A percentile compares a stretch with the other conserved stretches of the same genome.
Evolutionary conservation across 2,888 invertebrate genomes (phyloP).

Genomic region (Drosophila borealis): DNA sequence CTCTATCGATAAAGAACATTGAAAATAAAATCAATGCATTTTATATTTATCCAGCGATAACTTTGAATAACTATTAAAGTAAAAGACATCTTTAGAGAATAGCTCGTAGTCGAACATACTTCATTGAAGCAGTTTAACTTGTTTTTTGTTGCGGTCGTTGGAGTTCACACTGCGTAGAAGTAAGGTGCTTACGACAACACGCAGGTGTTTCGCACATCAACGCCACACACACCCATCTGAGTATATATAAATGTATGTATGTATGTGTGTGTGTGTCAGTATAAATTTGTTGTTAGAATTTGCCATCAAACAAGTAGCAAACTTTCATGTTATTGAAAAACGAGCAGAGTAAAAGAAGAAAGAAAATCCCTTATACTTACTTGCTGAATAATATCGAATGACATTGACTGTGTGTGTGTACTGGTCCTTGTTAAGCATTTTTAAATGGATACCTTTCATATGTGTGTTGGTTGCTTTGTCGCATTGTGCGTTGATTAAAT

Average conservation of each 20-base stretch:
- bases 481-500: conserved; percentile 76
- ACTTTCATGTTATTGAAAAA: conserved; percentile 77
- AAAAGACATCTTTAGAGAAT: neutral
- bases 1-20: neutral
- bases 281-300: conserved; percentile 66
- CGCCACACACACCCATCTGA: conserved; percentile 18
- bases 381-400: conserved; percentile 70
- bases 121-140: neutral
- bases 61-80: too few species aligned
- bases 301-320: conserved; percentile 64
- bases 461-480: conserved; percentile 37
- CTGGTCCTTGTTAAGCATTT: conserved; percentile 69
- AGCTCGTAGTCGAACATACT: neutral
- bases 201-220: conserved; percentile 70
- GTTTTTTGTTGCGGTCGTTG: conserved; percentile 53
- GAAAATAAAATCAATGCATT: too few species aligned
- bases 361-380: conserved; percentile 67
- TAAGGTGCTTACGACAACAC: conserved; percentile 51
- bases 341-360: conserved; percentile 47
- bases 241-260: neutral
- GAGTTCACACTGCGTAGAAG: conserved; percentile 51
- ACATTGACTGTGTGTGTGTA: conserved; percentile 46
- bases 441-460: conserved; percentile 69
- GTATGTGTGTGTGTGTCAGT: conserved; percentile 14
- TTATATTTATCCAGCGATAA: too few species aligned